A percentile compares a stretch with the other conserved stretches of the same genome.
Conservation (phyloP, 2,888 invertebrate genomes). For the Apotomis capreana region DNA sequence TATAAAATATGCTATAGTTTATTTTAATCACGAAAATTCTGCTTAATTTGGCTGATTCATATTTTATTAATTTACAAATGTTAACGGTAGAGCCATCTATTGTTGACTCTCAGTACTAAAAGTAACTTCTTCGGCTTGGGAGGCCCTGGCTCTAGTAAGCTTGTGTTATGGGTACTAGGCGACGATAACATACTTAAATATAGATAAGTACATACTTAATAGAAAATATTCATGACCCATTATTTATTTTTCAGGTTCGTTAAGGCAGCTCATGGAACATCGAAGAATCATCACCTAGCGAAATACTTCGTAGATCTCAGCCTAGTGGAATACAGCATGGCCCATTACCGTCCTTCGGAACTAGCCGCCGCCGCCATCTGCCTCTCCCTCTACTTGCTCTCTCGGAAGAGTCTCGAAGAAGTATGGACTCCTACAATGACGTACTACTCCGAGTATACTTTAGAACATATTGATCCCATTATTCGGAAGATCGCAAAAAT, state of each 20-base stretch:
- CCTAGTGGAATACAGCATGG: conserved; percentile 91
- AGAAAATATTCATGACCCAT: neutral
- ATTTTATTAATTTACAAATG: no score
- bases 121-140: no score
- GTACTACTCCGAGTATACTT: conserved; percentile 90
- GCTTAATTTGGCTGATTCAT: no score
- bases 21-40: no score
- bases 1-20: no score
- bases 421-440: conserved; percentile 89
- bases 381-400: conserved; percentile 85
- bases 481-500: conserved; percentile 87
- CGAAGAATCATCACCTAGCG: conserved; percentile 89
- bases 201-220: neutral
- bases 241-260: conserved; percentile 77
- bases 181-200: no score
- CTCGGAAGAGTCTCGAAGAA: conserved; percentile 74
- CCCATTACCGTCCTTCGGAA: conserved; percentile 91
- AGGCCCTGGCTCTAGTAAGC: no score
- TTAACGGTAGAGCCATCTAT: no score
- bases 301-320: conserved; percentile 96
- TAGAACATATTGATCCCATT: conserved; percentile 87
- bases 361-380: conserved; percentile 92
- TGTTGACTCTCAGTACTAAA: no score
- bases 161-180: no score
- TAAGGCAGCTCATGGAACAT: conserved; percentile 84